Evolutionary conservation across 2,797 vertebrate species (phyloP).

Genomic region (Cetoscarus ocellatus): DNA sequence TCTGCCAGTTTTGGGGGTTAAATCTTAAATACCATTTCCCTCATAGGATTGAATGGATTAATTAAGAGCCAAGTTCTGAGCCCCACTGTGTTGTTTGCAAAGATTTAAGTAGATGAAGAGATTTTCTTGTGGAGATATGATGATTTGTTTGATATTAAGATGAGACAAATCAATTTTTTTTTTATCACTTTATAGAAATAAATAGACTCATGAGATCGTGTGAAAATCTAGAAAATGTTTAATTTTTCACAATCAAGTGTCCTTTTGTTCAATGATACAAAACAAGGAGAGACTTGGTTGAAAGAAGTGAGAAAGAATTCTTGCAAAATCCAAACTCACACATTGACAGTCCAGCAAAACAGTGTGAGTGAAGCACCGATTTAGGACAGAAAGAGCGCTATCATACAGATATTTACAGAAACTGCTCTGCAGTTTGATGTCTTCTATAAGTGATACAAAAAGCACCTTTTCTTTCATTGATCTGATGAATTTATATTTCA

Average conservation of each 20-base stretch:
- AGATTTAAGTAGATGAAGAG: conserved; percentile 8
- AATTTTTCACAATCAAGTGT: conserved; percentile 21
- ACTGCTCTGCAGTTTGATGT: conserved; percentile 68
- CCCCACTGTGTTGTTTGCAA: neutral
- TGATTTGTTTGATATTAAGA: neutral
- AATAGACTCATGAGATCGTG: conserved; percentile 1
- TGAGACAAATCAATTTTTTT: neutral
- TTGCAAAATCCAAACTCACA: conserved; percentile 15
- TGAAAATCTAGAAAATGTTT: conserved; percentile 30
- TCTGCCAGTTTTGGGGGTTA: conserved; percentile 23
- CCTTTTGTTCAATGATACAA: conserved; percentile 11
- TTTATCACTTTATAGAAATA: neutral
- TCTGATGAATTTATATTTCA: too few relatives aligned
- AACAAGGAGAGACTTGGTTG: conserved; percentile 27
- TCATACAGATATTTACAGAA: conserved; percentile 67
- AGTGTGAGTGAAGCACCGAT: neutral
- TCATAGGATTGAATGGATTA: neutral
- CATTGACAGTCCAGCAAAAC: conserved; percentile 15
- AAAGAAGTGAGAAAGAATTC: neutral
- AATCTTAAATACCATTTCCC: conserved; percentile 16
- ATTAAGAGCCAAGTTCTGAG: conserved; percentile 1
- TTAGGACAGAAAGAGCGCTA: conserved; percentile 26
- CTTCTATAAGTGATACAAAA: neutral
- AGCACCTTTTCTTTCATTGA: too few relatives aligned
- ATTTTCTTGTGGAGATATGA: neutral